Percentiles rank a stretch among this genome's conserved stretches.
phyloP scores from a whole-genome alignment of 92 coral and sea anemone species.

The Ricordea florida region DNA sequence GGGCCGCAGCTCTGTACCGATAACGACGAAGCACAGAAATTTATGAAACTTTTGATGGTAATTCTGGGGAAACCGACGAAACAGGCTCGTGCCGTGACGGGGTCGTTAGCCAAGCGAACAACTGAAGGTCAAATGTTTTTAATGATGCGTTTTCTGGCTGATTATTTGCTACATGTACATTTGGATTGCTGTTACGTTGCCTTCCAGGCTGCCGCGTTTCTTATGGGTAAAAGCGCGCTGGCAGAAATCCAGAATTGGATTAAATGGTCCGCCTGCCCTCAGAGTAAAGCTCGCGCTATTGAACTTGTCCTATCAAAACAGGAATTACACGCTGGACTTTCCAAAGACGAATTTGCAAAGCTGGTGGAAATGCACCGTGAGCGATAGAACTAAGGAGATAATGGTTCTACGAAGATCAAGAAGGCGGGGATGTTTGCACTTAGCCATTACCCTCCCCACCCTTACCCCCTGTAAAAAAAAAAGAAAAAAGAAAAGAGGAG shows the following conservation, averaged over 20 bases:
- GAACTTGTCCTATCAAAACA: slow-evolving; percentile 68
- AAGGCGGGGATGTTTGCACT: too few relatives aligned
- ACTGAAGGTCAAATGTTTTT: slow-evolving; percentile 54
- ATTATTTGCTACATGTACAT: slow-evolving; percentile 67
- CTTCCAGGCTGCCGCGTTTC: slow-evolving; percentile 65
- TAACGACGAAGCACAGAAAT: slow-evolving; percentile 54
- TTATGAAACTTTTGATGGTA: slow-evolving; percentile 76
- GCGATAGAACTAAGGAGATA: background rate
- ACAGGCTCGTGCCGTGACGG: slow-evolving; percentile 75
- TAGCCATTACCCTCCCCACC: too few relatives aligned
- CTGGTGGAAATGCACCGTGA: slow-evolving; percentile 56
- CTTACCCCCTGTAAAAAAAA: too few relatives aligned
- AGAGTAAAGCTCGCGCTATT: slow-evolving; percentile 41
- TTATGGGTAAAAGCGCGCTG: slow-evolving; percentile 53
- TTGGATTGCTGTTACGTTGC: slow-evolving; percentile 63
- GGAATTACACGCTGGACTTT: slow-evolving; percentile 62
- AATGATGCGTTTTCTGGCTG: slow-evolving; percentile 45
- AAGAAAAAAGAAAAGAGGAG: too few relatives aligned
- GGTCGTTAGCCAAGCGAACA: slow-evolving; percentile 36
- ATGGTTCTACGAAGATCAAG: too few relatives aligned
- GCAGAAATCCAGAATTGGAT: slow-evolving; percentile 49
- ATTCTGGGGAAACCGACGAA: slow-evolving; percentile 82
- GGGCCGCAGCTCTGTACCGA: slow-evolving; percentile 67
- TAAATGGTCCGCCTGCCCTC: slow-evolving; percentile 27
- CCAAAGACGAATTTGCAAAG: slow-evolving; percentile 56